Conservation (phyloP, 2,797 vertebrate species). For the Xyrichtys novacula region DNA sequence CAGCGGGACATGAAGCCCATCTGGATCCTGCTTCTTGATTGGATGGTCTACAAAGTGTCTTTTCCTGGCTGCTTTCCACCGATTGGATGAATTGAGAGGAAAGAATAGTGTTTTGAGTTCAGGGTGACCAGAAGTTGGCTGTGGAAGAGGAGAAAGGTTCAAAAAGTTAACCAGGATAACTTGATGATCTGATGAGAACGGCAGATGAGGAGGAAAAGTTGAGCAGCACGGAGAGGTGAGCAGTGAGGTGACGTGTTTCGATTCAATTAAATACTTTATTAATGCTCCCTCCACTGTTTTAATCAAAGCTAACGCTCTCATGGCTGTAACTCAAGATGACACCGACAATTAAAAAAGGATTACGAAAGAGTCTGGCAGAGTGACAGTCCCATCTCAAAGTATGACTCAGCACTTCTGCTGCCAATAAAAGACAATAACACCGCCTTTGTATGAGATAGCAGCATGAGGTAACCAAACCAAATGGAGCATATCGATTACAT, state of each 20-base stretch:
- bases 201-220: conserved; percentile 60
- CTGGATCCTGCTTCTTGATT: conserved; percentile 66
- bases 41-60: conserved; percentile 72
- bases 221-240: conserved; percentile 46
- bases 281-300: conserved; percentile 32
- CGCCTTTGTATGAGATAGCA: conserved; percentile 18
- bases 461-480: conserved; percentile 17
- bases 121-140: conserved; percentile 61
- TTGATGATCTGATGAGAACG: conserved; percentile 41
- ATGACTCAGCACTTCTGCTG: conserved; percentile 31
- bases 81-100: conserved; percentile 64
- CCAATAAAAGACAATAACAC: conserved; percentile 43
- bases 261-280: conserved; percentile 51
- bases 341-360: conserved; percentile 52
- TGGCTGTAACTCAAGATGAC: conserved; percentile 55
- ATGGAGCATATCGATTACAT: conserved; percentile 22
- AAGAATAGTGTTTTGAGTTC: conserved; percentile 47
- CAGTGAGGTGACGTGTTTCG: conserved; percentile 49
- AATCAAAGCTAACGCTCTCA: conserved; percentile 37
- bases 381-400: conserved; percentile 24
- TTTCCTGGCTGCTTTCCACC: conserved; percentile 64
- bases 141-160: conserved; percentile 66
- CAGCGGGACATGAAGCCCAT: conserved; percentile 51
- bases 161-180: conserved; percentile 52
- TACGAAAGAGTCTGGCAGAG: conserved; percentile 24